Base-by-base conservation (phyloP, 2,888 invertebrate genomes). In the Spodoptera littoralis region DNA sequence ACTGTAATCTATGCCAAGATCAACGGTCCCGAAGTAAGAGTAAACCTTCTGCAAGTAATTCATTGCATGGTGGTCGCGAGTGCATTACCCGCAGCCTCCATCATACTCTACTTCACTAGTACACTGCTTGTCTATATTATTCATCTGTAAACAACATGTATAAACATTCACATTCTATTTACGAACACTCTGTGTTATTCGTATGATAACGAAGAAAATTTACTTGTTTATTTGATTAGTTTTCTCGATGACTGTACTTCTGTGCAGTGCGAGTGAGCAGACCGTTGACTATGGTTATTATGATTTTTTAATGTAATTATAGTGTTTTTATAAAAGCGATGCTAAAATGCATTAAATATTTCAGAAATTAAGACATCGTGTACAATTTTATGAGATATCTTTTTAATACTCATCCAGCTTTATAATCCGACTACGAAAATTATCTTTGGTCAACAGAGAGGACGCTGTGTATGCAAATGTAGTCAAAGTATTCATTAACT, bases 121-220 rank as follows among this genome's bases (percentile, higher is more conserved):
- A 48, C 24, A 22, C 42, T 30, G 51, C 56, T 36, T 46, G 44
- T 36, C 30, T 63, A 43, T 57, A 45, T 57, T 57, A 53, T 49
- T 53, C 52, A 57, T 56, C 47, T 22, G 24, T 47, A 62, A 58
- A 53, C 63, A 58, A 53, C 53, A 24, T 44, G 53, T 44, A 58
- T 58, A 47, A 58, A 63, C 53, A 58, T 63, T 54, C 45, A 58
- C 43, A 49, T 53, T 58, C 27, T 46, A 44, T 60, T 60, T 60
- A 43, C 43, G 13, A 48, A 53, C 24, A 41, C 42, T 11, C 42
- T 43, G 47, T 43, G 6, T 48, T 47, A 53, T 18, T 36, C 42
- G 12, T 13, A 52, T n/a, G 41, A 55, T 42, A 13, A 24, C 22
- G 22, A 53, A 30, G 9, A 55, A 36, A 30, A 2, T 11, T 13